These are phyloP conservation scores for Sphaerophoria rueppellii DNA, from an alignment of 2,888 invertebrate genomes.

Conservation along the genomic window DNA sequence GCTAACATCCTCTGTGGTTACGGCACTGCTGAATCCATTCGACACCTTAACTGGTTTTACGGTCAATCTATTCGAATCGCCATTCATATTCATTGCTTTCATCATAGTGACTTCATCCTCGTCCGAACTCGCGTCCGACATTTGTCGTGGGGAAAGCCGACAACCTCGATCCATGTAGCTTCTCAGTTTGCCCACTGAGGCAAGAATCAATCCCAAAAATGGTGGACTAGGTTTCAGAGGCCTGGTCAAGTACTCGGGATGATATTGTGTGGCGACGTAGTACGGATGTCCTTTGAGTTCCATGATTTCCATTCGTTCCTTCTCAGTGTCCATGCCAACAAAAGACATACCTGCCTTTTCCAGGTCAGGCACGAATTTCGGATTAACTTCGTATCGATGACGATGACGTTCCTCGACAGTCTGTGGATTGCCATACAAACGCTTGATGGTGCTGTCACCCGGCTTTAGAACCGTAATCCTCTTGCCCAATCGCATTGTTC, in stretches of 20 bases:
- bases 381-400: slow-evolving; percentile 99
- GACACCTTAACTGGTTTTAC: slow-evolving; percentile 14
- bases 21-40: slow-evolving; percentile 29
- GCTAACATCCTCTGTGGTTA: not conserved
- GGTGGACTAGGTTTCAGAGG: slow-evolving; percentile 96
- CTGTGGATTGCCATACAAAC: slow-evolving; percentile 90
- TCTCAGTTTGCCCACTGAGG: slow-evolving; percentile 91
- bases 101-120: slow-evolving; percentile 77
- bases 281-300: slow-evolving; percentile 94
- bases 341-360: slow-evolving; percentile 93
- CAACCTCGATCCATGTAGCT: slow-evolving; percentile 89
- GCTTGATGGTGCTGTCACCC: slow-evolving; percentile 84
- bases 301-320: slow-evolving; percentile 96
- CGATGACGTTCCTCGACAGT: slow-evolving; percentile 96
- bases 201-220: slow-evolving; percentile 96
- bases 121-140: slow-evolving; percentile 89
- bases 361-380: slow-evolving; percentile 89
- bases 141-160: slow-evolving; percentile 88
- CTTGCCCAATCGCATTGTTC: slow-evolving; percentile 99
- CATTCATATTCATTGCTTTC: slow-evolving; percentile 60
- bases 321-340: slow-evolving; percentile 92
- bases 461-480: slow-evolving; percentile 91
- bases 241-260: slow-evolving; percentile 97
- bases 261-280: slow-evolving; percentile 98
- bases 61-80: slow-evolving; percentile 28